Base-by-base conservation (phyloP, 2,797 vertebrate species). In the Merluccius polli region DNA sequence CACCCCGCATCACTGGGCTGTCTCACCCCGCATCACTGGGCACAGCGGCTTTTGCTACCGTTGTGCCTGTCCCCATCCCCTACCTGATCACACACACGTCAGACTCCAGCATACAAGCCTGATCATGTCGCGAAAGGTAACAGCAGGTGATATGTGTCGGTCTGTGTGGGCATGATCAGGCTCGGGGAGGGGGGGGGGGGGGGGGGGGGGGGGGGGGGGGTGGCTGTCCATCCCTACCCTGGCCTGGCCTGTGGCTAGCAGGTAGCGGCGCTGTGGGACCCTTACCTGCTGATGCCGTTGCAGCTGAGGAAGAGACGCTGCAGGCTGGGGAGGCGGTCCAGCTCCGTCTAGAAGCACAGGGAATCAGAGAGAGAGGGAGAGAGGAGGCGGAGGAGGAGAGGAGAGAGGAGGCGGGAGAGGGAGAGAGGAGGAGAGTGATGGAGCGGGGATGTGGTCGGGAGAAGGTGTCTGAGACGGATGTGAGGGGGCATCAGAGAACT, bases 261-360 rank as follows among this genome's bases (percentile, higher is more conserved):
- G 78, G 76, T 90, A 87, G 89, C 92, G 89, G 81, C 75, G 3
- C 78, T 74, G 59, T 63, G 6, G 18, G 80, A 82, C 86, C 78
- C 95, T 95, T 97, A 99, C 98, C 96, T 96, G 94, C 93, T 94
- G 91, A 99, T 98, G 92, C 92, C 96, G 93, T 99, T 99, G 93
- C 94, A 95, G 94, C 97, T 98, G 95, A 99, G 98, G 90, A 97
- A 97, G 87, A 99, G 94, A 78, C 94, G 96, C 84, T 97, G 96
- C 90, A 99, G 95, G 91, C 91, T 84, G 92, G 97, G 96, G 91
- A 99, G 94, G 89, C 88, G 90, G 92, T 97, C 96, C 95, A 97
- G 94, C 95, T 97, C 96, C 90, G 95, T 96, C 98, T 99, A 86
- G 90, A 88, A 82, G 78, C 78, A 84, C 52, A 78, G 78, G 81